Evolutionary conservation across 2,113 vertebrate genomes (phyloP), one percentile per base, ranked within the genome.

Genomic region (Ascaphus truei): DNA sequence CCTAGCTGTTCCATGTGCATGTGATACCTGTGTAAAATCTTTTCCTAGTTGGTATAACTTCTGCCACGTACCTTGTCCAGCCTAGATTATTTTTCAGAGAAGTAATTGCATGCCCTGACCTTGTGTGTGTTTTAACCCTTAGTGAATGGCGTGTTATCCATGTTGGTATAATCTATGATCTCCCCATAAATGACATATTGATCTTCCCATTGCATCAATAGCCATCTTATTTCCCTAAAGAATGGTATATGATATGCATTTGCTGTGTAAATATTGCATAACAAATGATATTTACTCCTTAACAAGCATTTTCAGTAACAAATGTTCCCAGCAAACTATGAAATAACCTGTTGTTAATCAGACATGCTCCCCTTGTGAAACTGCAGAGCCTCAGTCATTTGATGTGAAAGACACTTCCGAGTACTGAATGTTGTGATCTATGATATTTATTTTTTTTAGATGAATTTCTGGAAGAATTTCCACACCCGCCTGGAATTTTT

Each of bases 31-130:
- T 31, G 26, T 16, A 53, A 30, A 50, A 53, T 29, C n/a, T 30
- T 53, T 53, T n/a, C n/a, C n/a, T n/a, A n/a, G 27, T 26, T 31
- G 26, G 5, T 29, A n/a, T n/a, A n/a, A n/a, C n/a, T n/a, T n/a
- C n/a, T n/a, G n/a, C n/a, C n/a, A n/a, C 12, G 29, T 34, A 20
- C 34, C 29, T 15, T 34, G 15, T n/a, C 30, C 18, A 57, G 15
- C 16, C 53, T 34, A 9, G 53, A 57, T 33, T 22, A 31, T n/a
- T 57, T 57, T 57, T 34, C 53, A 57, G 16, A 3, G 18, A 57
- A 57, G 53, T 57, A 57, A 57, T 57, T 57, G 53, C 27, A 9
- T 57, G 30, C 16, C 30, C 53, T 34, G 53, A 57, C 53, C 53
- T 57, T 57, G 23, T 47, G 43, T 57, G 31, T 34, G 53, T 57